A percentile compares a stretch with the other conserved stretches of the same genome.
Evolutionary conservation across 2,113 vertebrate species (phyloP).

Genomic region (Perognathus longimembris): DNA sequence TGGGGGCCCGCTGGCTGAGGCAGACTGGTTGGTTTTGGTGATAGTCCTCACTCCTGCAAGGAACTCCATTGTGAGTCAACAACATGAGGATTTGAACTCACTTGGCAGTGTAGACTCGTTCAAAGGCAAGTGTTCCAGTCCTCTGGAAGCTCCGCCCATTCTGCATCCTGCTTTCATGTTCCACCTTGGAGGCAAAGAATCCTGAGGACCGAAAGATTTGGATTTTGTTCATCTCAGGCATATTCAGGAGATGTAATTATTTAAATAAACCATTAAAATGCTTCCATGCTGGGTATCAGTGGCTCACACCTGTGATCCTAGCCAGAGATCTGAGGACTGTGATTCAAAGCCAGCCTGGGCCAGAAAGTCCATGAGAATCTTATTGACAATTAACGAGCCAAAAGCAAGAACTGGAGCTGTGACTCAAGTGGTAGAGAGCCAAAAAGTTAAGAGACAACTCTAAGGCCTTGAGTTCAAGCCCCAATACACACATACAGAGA

Average conservation of each 20-base stretch:
- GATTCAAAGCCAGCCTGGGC: too few relatives aligned
- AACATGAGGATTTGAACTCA: slow-evolving; percentile 86
- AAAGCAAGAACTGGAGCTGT: too few relatives aligned
- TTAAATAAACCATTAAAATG: not conserved
- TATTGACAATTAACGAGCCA: too few relatives aligned
- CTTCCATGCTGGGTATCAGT: not conserved
- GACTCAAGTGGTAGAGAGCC: too few relatives aligned
- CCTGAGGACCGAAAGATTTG: slow-evolving; percentile 82
- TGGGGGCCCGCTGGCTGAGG: not conserved
- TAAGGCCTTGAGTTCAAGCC: too few relatives aligned
- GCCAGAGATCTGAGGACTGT: too few relatives aligned
- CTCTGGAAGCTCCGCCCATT: slow-evolving; percentile 85
- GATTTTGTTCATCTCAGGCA: not conserved
- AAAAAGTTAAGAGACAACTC: too few relatives aligned
- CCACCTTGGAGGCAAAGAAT: slow-evolving; percentile 95
- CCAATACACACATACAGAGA: too few relatives aligned
- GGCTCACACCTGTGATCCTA: too few relatives aligned
- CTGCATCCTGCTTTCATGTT: slow-evolving; percentile 90
- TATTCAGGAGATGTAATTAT: not conserved
- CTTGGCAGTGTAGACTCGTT: slow-evolving; percentile 94
- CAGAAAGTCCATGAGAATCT: too few relatives aligned
- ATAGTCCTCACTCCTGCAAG: not conserved
- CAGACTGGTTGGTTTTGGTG: not conserved
- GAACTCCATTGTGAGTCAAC: not conserved
- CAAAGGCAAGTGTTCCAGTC: slow-evolving; percentile 85